Evolutionary conservation across 2,113 vertebrate species (phyloP), one percentile per base, ranked within the genome.

Genomic region (Grallaria varia): DNA sequence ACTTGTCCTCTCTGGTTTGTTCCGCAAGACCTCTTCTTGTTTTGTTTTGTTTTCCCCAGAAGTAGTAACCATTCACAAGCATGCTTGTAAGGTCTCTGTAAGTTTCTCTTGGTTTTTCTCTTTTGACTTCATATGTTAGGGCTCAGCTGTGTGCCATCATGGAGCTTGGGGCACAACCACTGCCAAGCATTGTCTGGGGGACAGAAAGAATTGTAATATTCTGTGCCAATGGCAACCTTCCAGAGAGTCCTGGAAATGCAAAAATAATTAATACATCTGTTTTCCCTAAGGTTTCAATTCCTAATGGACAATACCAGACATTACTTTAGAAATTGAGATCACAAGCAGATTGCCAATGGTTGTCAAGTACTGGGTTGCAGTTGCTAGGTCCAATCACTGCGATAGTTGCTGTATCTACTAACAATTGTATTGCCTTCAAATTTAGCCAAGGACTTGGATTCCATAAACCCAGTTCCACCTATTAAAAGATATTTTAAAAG

Each of bases 271-370:
- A 64, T 50, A 10, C 64, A 49, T 45, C 42, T 66, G 22, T 84
- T 92, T 94, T n/a, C 72, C 66, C 71, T 31, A 50, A 49, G 76
- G 87, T 93, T 87, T 90, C 66, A 50, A 68, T 78, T 96, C 53
- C n/a, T 63, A 91, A 64, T 59, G 84, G 83, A 40, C 30, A 62
- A 50, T 56, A 27, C 39, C 14, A n/a, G 66, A 79, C 63, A 74
- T 84, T 37, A 75, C 71, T 56, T 90, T 53, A 59, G 75, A 82
- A 93, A 69, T 3, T 76, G 87, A 67, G 78, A 67, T 60, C 3
- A 2, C 80, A 85, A 93, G 44, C 73, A 73, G 77, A 64, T 86
- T 68, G 69, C 79, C 64, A 76, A 25, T 71, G 60, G 49, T 86
- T 95, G 72, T 62, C 52, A 74, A 60, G 50, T 3, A 4, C 11